phyloP scores from a whole-genome alignment of 1,140 invertebrate genomes.

The Drosophila athabasca region DNA sequence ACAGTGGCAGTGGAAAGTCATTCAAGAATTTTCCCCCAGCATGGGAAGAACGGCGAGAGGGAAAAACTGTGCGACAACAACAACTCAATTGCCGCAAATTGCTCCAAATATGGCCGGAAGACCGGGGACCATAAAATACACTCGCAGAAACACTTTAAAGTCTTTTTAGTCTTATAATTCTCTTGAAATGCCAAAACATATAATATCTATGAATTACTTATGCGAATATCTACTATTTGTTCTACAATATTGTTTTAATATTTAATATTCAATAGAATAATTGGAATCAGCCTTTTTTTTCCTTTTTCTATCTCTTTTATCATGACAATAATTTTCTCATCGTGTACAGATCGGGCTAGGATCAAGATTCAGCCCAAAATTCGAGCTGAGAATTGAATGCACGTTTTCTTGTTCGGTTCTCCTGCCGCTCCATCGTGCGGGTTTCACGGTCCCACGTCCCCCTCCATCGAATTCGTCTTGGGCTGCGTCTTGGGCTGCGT shows the following conservation, averaged over 20 bases:
- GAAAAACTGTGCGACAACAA: slow-evolving; percentile 45
- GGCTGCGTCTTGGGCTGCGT: slow-evolving; percentile 21
- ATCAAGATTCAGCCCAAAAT: slow-evolving; percentile 23
- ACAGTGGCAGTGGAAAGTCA: slow-evolving; percentile 23
- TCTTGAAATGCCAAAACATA: not conserved
- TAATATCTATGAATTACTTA: not conserved
- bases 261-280: no score
- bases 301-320: not conserved
- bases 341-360: slow-evolving; percentile 10
- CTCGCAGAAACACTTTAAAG: not conserved
- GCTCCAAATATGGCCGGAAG: slow-evolving; percentile 15
- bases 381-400: slow-evolving; percentile 54
- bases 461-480: not conserved
- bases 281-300: not conserved
- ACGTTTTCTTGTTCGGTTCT: slow-evolving; percentile 34
- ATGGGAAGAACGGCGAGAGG: not conserved
- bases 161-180: no score
- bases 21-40: slow-evolving; percentile 33
- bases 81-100: slow-evolving; percentile 61
- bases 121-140: not conserved
- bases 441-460: not conserved
- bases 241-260: no score
- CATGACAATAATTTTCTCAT: not conserved
- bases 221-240: no score
- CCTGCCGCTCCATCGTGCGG: no score